These are phyloP conservation scores for Galaxea fascicularis DNA, from an alignment of 92 coral and sea anemone genomes.

Conservation along the genomic window DNA sequence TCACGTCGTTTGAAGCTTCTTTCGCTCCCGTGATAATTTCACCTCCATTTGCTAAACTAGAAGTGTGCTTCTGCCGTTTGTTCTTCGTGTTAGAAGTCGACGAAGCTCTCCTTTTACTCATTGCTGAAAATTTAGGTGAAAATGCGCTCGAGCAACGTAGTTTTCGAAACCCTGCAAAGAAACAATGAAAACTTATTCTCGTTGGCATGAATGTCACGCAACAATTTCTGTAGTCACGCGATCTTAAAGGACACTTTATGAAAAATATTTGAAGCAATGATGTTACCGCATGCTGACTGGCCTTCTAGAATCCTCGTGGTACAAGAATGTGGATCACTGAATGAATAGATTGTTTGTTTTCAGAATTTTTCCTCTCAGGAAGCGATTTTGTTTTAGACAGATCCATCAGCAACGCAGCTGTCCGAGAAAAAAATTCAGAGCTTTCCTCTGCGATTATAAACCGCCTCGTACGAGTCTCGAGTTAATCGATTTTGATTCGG, in stretches of 20 bases:
- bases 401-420: background rate
- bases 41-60: background rate
- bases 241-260: conserved; percentile 20
- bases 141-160: background rate
- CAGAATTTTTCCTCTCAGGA: conserved; percentile 18
- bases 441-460: background rate
- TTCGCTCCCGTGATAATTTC: background rate
- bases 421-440: background rate
- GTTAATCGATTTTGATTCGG: conserved; percentile 1
- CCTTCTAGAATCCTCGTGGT: conserved; percentile 34
- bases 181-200: background rate
- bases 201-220: conserved; percentile 24
- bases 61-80: conserved; percentile 22
- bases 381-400: conserved; percentile 24
- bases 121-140: background rate
- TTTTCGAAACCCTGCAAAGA: background rate
- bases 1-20: background rate
- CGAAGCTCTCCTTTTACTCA: conserved; percentile 37
- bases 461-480: background rate
- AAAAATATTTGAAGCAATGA: background rate
- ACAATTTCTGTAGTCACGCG: conserved; percentile 17
- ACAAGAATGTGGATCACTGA: conserved; percentile 3
- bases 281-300: conserved; percentile 14
- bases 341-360: conserved; percentile 43
- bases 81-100: conserved; percentile 12